Evolutionary conservation across 2,113 vertebrate genomes (phyloP), one percentile per base, ranked within the genome.

Genomic region (Empidonax traillii): DNA sequence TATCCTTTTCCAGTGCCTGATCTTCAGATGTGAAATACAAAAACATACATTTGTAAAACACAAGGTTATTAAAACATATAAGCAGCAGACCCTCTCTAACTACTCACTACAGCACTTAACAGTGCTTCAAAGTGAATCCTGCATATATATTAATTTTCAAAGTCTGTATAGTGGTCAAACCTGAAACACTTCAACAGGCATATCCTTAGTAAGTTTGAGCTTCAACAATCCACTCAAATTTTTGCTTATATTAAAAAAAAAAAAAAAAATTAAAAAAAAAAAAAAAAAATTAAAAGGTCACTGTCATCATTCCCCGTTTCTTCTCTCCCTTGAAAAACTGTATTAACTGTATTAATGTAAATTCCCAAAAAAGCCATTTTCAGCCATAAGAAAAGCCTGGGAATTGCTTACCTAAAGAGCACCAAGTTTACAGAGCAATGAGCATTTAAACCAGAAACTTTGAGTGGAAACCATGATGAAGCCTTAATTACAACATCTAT

Each of bases 381-480:
- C 39, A 79, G 58, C 2, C 53, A 79, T 20, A 76, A 73, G 41
- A 85, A 95, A 93, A 93, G 90, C 82, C 92, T 96, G 94, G 95
- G 94, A 96, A 95, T 91, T 77, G 71, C 90, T 83, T 93, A 93
- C 92, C 85, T 92, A 93, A 94, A 73, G 20, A 88, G 46, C 67
- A 93, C 6, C 10, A 69, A 55, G 30, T 67, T 83, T 51, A 90
- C 67, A 92, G 27, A 37, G 86, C 53, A 88, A 72, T 13, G 13
- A 94, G 71, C 30, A 83, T 83, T 75, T 88, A 83, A 92, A 93
- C 37, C 44, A 95, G 68, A 85, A 95, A 86, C 63, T 79, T 44
- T 35, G 72, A 92, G 79, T 94, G 92, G 95, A 95, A 96, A 97
- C 30, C 95, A 95, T 80, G 85, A 96, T 92, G 79, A 94, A 92